These are phyloP conservation scores for Lineus longissimus DNA, from an alignment of 1,140 invertebrate genomes.

Conservation along the genomic window DNA sequence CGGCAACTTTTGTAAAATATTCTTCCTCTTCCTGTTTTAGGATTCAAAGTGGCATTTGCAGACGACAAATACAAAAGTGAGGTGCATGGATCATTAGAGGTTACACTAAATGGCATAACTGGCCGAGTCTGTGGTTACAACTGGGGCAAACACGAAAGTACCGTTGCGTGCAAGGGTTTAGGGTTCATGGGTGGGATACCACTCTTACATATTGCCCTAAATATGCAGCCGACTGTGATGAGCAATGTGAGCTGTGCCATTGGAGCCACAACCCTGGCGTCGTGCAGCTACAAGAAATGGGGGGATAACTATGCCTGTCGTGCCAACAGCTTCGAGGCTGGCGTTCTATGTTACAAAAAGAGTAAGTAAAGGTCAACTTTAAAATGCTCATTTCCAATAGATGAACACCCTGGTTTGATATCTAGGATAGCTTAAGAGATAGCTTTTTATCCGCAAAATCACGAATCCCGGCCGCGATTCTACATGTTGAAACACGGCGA, in stretches of 20 bases:
- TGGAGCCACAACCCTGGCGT: not conserved
- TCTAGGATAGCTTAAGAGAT: no score
- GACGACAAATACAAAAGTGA: not conserved
- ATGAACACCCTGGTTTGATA: no score
- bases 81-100: not conserved
- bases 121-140: not conserved
- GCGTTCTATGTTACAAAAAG: not conserved
- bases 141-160: not conserved
- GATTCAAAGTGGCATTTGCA: not conserved
- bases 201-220: conserved; percentile 29
- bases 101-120: not conserved
- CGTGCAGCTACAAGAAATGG: not conserved
- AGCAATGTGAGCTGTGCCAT: conserved; percentile 11
- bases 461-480: no score
- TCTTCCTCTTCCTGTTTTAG: no score
- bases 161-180: not conserved
- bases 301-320: not conserved
- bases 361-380: no score
- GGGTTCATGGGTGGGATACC: not conserved
- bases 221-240: conserved; percentile 30
- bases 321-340: not conserved
- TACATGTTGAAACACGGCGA: no score
- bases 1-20: no score
- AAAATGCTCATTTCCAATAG: no score
- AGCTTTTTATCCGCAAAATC: no score